These are phyloP conservation scores for Leptinotarsa peninsularis DNA, from an alignment of 2,888 invertebrate species.

Conservation along the genomic window DNA sequence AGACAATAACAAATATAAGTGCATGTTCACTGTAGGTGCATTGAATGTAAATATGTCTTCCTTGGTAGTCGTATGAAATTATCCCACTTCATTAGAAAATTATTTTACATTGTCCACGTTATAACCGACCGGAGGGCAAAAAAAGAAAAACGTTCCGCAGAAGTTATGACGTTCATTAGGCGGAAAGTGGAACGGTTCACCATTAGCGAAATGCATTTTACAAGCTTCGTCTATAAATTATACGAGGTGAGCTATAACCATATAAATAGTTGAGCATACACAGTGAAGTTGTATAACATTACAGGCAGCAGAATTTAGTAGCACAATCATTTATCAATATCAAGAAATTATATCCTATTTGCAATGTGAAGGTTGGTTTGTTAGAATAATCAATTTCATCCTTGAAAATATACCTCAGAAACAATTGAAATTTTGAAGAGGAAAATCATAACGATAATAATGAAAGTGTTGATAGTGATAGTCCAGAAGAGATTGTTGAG, in stretches of 20 bases:
- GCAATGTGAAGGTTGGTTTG: too few species aligned
- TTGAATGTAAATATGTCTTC: constrained; percentile 19
- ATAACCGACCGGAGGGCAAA: constrained; percentile 10
- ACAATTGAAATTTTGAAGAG: too few species aligned
- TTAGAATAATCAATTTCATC: too few species aligned
- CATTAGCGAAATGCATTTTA: constrained; percentile 29
- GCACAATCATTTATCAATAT: too few species aligned
- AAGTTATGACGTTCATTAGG: constrained; percentile 29
- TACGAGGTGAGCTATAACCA: constrained; percentile 19
- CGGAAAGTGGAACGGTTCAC: constrained; percentile 30
- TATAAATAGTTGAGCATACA: constrained; percentile 8
- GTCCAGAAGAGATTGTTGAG: too few species aligned
- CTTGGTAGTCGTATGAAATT: constrained; percentile 15
- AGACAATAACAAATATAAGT: constrained; percentile 18
- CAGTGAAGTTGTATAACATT: constrained; percentile 10
- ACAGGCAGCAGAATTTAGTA: neutral
- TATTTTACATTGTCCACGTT: constrained; percentile 18
- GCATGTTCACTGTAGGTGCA: constrained; percentile 11
- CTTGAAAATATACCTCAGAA: too few species aligned
- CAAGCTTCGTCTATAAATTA: constrained; percentile 26
- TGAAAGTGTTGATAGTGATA: too few species aligned
- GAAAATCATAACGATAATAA: too few species aligned
- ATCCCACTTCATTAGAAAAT: constrained; percentile 20
- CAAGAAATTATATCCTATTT: too few species aligned
- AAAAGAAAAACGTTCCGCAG: constrained; percentile 4